Evolutionary conservation across 2,888 invertebrate genomes (phyloP), one percentile per base, ranked within the genome.

Genomic region (Microplitis manilae): DNA sequence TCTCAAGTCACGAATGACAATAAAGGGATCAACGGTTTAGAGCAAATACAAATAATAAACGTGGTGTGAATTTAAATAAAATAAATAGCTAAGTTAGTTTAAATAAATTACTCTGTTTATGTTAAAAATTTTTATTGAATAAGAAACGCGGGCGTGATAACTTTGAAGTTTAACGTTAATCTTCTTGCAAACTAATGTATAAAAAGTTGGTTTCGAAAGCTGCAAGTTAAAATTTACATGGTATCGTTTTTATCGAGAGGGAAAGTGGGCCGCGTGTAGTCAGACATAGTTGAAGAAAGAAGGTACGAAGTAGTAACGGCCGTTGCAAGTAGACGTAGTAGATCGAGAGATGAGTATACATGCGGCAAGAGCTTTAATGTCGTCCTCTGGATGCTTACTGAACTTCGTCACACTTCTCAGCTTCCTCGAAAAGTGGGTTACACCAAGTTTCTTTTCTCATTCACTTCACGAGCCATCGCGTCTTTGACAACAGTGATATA

Each of bases 381-480:
- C 7, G 50, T 72, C 41, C 9, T 20, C 41, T 64, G 20, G 64
- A 41, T 64, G 8, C 15, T 13, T 81, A 83, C 85, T 84, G 80
- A 85, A 85, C 81, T 85, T 85, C 79, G 84, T 82, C 84, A 84
- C 84, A 84, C 84, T 86, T 85, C 77, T 79, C 61, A 59, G 15
- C 50, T 50, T 50, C 17, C 77, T 78, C 78, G 73, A 81, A 85
- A 89, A 88, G 86, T 89, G 84, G 88, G 87, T 87, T 88, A 88
- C 87, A 85, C 84, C 83, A 77, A 77, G 73, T 71, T 75, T 41
- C 6, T 67, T 50, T 50, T 62, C 39, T 62, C 41, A 17, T 15
- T 68, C 17, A 41, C 50, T 50, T 13, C 61, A 86, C 85, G 84
- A 87, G 83, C 40, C 81, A 69, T 76, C 65, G 50, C 62, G 41